A percentile compares a stretch with the other conserved stretches of the same genome.
Conservation (phyloP, 1,140 invertebrate genomes). For the Tetramorium alpestre region DNA sequence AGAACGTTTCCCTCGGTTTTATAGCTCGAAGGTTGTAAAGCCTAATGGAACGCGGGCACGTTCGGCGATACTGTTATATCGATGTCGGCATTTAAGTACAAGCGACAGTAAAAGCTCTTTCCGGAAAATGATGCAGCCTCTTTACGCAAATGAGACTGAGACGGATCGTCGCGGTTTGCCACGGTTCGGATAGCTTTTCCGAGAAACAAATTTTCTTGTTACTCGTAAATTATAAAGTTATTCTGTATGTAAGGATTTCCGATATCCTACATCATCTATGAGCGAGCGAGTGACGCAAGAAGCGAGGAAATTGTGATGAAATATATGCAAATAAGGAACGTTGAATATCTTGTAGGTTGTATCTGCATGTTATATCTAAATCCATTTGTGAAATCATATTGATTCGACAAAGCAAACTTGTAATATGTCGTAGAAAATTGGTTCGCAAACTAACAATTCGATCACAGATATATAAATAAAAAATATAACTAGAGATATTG, state of each 20-base stretch:
- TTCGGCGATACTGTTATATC: slow-evolving; percentile 22
- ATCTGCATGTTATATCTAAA: neutral
- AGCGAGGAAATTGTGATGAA: neutral
- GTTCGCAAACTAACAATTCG: neutral
- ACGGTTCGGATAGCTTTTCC: neutral
- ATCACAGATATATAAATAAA: neutral
- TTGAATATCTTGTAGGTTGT: neutral
- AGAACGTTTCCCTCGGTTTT: slow-evolving; percentile 32
- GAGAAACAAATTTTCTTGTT: slow-evolving; percentile 3
- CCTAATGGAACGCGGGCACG: slow-evolving; percentile 47
- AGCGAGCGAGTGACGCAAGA: neutral
- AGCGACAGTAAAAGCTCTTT: slow-evolving; percentile 41
- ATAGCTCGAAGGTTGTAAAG: slow-evolving; percentile 48
- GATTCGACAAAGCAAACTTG: neutral
- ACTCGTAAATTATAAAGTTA: slow-evolving; percentile 18
- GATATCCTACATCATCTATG: neutral
- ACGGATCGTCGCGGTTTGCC: neutral
- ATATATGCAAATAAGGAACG: neutral
- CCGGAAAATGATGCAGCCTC: neutral
- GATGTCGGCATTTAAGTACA: slow-evolving; percentile 40
- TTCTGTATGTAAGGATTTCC: neutral
- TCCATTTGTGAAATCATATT: slow-evolving; percentile 17
- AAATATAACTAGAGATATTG: neutral
- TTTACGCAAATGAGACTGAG: neutral
- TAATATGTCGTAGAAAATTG: slow-evolving; percentile 2